Evolutionary conservation across 1,140 invertebrate species (phyloP).

Genomic region (Contarinia nasturtii): DNA sequence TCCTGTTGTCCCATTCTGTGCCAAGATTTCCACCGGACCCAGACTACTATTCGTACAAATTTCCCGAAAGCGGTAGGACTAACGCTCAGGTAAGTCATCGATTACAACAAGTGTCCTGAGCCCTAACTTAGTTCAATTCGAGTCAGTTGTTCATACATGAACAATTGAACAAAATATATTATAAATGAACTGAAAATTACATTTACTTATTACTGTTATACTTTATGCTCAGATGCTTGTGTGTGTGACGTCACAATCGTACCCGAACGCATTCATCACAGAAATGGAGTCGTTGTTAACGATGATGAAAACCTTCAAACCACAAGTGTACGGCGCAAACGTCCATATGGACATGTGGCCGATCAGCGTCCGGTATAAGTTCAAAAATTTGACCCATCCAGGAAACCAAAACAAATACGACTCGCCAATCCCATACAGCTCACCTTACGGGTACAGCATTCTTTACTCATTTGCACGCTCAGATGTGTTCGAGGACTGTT

Average conservation of each 20-base stretch:
- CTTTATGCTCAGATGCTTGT: not conserved
- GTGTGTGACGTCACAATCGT: not conserved
- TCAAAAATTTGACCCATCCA: not conserved
- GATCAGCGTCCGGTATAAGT: not conserved
- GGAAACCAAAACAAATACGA: not conserved
- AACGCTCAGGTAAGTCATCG: too few relatives aligned
- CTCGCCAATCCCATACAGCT: not conserved
- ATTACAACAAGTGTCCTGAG: too few relatives aligned
- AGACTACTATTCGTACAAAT: not conserved
- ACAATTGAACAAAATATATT: too few relatives aligned
- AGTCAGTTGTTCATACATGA: too few relatives aligned
- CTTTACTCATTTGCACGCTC: not conserved
- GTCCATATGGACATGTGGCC: not conserved
- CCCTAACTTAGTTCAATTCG: too few relatives aligned
- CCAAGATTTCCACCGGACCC: not conserved
- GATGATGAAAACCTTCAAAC: not conserved
- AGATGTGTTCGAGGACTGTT: not conserved
- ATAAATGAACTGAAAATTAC: too few relatives aligned
- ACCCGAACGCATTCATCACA: not conserved
- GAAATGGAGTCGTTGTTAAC: not conserved
- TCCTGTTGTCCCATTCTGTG: not conserved
- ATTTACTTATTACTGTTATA: too few relatives aligned
- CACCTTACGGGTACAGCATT: not conserved
- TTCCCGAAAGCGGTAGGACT: not conserved
- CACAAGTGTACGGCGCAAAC: not conserved